These are phyloP conservation scores for Eilema griseolum DNA, from an alignment of 2,888 invertebrate species.

Conservation along the genomic window DNA sequence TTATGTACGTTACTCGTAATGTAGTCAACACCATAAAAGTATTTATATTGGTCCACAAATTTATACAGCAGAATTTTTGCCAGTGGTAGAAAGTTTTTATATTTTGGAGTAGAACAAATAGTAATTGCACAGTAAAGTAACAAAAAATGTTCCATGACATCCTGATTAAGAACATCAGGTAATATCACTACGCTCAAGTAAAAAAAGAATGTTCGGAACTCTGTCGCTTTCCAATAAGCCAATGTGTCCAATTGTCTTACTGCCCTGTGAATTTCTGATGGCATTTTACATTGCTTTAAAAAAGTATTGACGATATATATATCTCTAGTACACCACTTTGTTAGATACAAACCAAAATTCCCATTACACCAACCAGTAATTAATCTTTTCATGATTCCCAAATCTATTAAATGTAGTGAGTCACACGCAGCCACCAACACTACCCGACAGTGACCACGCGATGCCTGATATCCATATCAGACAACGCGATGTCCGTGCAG, in stretches of 20 bases:
- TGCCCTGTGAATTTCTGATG: conserved; percentile 29
- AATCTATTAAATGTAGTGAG: conserved; percentile 47
- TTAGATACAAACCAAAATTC: too few species aligned
- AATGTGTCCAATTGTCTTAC: conserved; percentile 27
- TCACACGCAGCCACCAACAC: too few species aligned
- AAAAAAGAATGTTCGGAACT: neutral
- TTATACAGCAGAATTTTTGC: neutral
- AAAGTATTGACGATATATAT: conserved; percentile 26
- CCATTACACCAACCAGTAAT: too few species aligned
- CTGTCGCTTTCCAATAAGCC: neutral
- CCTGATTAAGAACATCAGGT: neutral
- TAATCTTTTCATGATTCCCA: conserved; percentile 44
- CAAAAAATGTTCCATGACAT: neutral
- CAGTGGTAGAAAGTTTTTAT: neutral
- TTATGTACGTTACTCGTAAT: conserved; percentile 3
- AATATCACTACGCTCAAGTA: neutral
- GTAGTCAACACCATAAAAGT: neutral
- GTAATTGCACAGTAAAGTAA: neutral
- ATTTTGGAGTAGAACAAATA: neutral
- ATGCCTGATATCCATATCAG: too few species aligned
- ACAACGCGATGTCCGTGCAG: too few species aligned
- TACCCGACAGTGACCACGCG: too few species aligned
- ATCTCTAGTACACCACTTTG: conserved; percentile 25
- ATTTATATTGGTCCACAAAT: too few species aligned
- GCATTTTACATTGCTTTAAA: conserved; percentile 30